These are phyloP conservation scores for Syngnathus scovelli DNA, from an alignment of 2,113 vertebrate genomes.

Conservation along the genomic window DNA sequence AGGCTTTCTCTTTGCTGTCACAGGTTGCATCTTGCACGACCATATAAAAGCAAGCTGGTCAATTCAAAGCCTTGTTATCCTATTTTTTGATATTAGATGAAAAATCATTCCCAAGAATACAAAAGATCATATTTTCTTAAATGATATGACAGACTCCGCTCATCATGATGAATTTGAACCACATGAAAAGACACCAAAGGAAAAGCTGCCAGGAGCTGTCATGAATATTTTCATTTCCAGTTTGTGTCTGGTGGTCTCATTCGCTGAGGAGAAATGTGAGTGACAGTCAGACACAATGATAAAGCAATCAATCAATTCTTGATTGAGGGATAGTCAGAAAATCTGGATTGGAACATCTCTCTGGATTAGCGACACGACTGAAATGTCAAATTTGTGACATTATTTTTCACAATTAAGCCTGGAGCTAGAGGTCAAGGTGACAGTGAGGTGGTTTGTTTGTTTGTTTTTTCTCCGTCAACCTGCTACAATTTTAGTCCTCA, in stretches of 20 bases:
- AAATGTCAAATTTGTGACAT: background rate
- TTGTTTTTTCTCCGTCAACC: background rate
- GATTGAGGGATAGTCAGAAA: slow-evolving; percentile 29
- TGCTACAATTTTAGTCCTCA: background rate
- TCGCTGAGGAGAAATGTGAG: slow-evolving; percentile 34
- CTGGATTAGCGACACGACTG: slow-evolving; percentile 15
- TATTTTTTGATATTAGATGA: background rate
- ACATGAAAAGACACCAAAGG: slow-evolving; percentile 10
- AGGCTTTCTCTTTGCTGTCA: slow-evolving; percentile 16
- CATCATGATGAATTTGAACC: background rate
- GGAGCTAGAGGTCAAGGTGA: background rate
- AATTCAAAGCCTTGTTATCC: background rate
- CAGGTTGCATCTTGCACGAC: slow-evolving; percentile 6
- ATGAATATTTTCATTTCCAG: slow-evolving; percentile 53
- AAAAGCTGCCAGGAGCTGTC: slow-evolving; percentile 13
- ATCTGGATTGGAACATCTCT: slow-evolving; percentile 45
- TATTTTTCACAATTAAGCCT: background rate
- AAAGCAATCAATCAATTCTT: slow-evolving; percentile 48
- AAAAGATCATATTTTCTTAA: background rate
- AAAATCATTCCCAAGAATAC: background rate
- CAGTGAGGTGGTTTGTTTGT: background rate
- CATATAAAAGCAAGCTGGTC: background rate
- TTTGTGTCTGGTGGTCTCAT: slow-evolving; percentile 31
- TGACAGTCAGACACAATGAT: slow-evolving; percentile 44
- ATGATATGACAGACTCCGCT: background rate